Base-by-base conservation (phyloP, 2,113 vertebrate species). In the Euleptes europaea region DNA sequence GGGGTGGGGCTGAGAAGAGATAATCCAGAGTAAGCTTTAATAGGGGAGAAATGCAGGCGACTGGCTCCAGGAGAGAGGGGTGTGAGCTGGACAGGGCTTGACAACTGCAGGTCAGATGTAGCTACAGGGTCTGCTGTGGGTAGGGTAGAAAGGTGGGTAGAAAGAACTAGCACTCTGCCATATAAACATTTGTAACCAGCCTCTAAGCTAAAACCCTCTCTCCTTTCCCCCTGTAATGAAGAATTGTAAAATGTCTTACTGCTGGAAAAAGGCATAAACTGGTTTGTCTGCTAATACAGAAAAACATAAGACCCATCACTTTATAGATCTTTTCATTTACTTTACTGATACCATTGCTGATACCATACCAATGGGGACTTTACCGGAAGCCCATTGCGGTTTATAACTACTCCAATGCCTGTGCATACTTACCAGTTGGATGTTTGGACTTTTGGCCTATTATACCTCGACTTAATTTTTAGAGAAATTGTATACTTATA, bases 281-380 rank as follows among this genome's bases (percentile, higher is more conserved):
- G 5, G 1, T 54, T 81, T 80, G 33, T 12, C 19, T 57, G 21
- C 26, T 26, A 66, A 75, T 65, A 75, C 23, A 28, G 11, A 44
- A 44, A 28, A 5, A 44, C 35, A 12, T 66, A 65, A 69, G 5
- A 84, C 26, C n/a, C 26, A 49, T 76, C n/a, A 75, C 40, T 35
- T 47, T 10, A 77, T 44, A 77, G 28, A 14, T 51, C 7, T 73
- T 26, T 86, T 77, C 67, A 88, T 33, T 83, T 23, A 81, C n/a
- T 78, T 74, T 4, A 33, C 28, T 84, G 2, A 83, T 87, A 17
- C 38, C 35, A 13, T 35, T 91, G n/a, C n/a, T n/a, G n/a, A n/a
- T n/a, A n/a, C n/a, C n/a, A n/a, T n/a, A n/a, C n/a, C n/a, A n/a
- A n/a, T n/a, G n/a, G n/a, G n/a, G n/a, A n/a, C n/a, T n/a, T n/a